Conservation (phyloP, 2,797 vertebrate genomes). For the Peromyscus nudipes region DNA sequence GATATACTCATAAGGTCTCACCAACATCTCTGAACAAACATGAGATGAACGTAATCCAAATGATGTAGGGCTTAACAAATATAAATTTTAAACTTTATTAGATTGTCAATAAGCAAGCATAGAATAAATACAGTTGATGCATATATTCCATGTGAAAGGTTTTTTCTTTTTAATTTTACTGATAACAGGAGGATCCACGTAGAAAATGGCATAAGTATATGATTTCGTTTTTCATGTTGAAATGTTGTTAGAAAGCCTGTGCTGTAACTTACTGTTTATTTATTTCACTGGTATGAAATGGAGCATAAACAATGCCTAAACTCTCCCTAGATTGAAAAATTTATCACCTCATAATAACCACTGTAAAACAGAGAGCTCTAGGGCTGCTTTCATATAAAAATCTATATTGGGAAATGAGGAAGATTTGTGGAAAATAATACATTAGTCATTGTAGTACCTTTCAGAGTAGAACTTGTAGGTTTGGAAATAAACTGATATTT, state of each 20-base stretch:
- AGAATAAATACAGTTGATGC: not conserved
- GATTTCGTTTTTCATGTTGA: constrained; percentile 30
- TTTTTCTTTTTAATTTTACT: not conserved
- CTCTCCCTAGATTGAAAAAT: constrained; percentile 63
- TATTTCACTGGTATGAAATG: constrained; percentile 32
- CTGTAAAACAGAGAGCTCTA: not conserved
- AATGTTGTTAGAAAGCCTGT: not conserved
- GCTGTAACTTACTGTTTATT: constrained; percentile 16
- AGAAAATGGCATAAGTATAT: not conserved
- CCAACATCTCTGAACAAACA: not conserved
- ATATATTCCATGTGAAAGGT: not conserved
- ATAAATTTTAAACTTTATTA: not conserved
- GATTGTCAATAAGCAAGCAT: not conserved
- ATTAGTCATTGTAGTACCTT: constrained; percentile 43
- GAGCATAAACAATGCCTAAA: constrained; percentile 2
- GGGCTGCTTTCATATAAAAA: constrained; percentile 65
- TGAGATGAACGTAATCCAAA: not conserved
- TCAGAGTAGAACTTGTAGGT: constrained; percentile 58
- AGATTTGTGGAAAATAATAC: constrained; percentile 71
- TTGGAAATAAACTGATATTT: constrained; percentile 42
- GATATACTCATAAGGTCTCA: not conserved
- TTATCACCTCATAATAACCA: constrained; percentile 64
- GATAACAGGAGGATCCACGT: not conserved
- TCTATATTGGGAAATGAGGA: constrained; percentile 46
- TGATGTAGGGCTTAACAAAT: not conserved